Base-by-base conservation (phyloP, 2,113 vertebrate genomes). In the Ophiodon elongatus region DNA sequence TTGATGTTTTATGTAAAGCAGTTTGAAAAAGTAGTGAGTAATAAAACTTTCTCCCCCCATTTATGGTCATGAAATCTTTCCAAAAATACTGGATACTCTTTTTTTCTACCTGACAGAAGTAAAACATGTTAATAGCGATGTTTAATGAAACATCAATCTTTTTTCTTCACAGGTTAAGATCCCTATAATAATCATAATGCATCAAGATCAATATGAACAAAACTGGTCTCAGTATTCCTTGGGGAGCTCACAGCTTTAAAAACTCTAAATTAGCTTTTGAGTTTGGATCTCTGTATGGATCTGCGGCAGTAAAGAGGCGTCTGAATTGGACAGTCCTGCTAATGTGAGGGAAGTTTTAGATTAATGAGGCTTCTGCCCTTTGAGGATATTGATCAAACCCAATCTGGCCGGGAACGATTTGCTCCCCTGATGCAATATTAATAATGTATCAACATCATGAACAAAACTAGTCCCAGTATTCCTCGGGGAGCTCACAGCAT, bases 321-420 rank as follows among this genome's bases (percentile, higher is more conserved):
- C 85, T 83, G 69, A 73, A 87, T 63, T 69, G 81, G 84, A 89
- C 86, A 84, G 84, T 87, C 45, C 66, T 33, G 76, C 88, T 93
- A 91, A 92, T 91, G 92, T 82, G 84, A 87, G 73, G 83, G 87
- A 93, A 91, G 89, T 92, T 91, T 91, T 86, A 93, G 90, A 94
- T 92, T 93, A 93, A 95, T 88, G 89, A 88, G 85, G 75, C 67
- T 77, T 86, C 77, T 89, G 87, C 84, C 89, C 81, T 91, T 85
- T 89, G 85, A 93, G 89, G 85, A 76, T 92, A 95, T 94, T 92
- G 92, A 94, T 94, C 89, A 91, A 86, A 91, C 71, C 56, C 86
- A 86, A 93, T 92, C 91, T 91, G 83, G 47, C 77, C 83, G 59
- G 76, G 78, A 94, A 90, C 37, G 73, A 94, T 93, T 92, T 91